Base-by-base conservation (phyloP, 2,797 vertebrate species). In the Aldrovandia affinis region DNA sequence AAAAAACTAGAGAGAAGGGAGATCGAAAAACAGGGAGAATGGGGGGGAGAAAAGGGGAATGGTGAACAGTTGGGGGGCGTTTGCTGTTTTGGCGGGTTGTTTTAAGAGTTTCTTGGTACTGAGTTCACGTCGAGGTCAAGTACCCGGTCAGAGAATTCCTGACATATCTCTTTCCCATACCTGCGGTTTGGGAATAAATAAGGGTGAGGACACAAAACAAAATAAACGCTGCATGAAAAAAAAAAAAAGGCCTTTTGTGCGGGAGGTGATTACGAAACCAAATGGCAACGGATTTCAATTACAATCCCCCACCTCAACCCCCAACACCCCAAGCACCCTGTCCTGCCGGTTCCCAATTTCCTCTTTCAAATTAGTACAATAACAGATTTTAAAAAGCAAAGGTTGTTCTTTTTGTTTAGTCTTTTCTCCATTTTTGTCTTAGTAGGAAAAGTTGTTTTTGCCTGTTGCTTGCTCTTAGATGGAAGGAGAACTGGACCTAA, bases 51-150 rank as follows among this genome's bases (percentile, higher is more conserved):
- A n/a, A n/a, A n/a, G 36, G 54, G 59, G 73, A 59, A 30, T 15
- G 55, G 14, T 47, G 55, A 30, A 75, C 12, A 8, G 30, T 8
- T 10, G 30, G 25, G 9, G 6, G 0, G 77, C 25, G 10, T 3
- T 36, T 12, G 57, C 59, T 79, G 75, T 44, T 83, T 33, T 33
- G 63, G 14, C 3, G n/a, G 63, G 63, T 30, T 33, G 28, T 33
- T 33, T 68, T 28, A 63, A 33, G 55, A 36, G 42, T 36, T n/a
- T 36, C 9, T 52, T 14, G 25, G 75, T 36, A n/a, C 25, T 1
- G 80, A 89, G 94, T 94, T 94, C 93, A 92, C 55, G 18, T 28
- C 68, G 75, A 89, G 92, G 93, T 93, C 91, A 93, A 89, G 88
- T 91, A 87, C 85, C 85, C 83, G 70, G 88, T 83, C 86, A 88